Evolutionary conservation across 1,140 invertebrate species (phyloP).

Genomic region (Cyclina sinensis): DNA sequence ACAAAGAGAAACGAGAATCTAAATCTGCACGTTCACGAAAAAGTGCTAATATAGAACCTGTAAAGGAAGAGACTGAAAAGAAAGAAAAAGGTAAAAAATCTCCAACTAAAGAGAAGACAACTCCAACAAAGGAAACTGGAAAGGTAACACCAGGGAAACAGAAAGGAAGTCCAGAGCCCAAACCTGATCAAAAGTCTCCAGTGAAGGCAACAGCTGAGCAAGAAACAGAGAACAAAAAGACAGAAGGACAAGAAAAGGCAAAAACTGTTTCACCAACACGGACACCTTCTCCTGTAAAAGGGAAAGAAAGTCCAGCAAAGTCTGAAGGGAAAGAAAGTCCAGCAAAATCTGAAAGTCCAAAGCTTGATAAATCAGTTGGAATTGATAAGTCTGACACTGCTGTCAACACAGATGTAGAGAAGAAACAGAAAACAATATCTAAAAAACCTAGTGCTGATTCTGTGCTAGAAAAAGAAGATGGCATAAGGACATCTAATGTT

Average conservation of each 20-base stretch:
- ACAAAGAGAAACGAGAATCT: conserved; percentile 70
- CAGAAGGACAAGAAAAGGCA: conserved; percentile 16
- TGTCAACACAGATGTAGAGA: conserved; percentile 40
- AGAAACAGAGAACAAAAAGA: conserved; percentile 38
- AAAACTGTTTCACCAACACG: conserved; percentile 1
- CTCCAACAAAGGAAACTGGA: conserved; percentile 31
- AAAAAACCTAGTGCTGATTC: conserved; percentile 66
- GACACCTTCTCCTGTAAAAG: conserved; percentile 1
- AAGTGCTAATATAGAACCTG: conserved; percentile 36
- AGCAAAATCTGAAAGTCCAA: conserved; percentile 38
- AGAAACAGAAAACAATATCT: conserved; percentile 38
- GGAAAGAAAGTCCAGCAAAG: conserved; percentile 11
- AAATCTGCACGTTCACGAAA: conserved; percentile 70
- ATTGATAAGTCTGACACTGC: conserved; percentile 8
- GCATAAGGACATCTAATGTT: conserved; percentile 55
- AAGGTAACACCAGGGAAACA: conserved; percentile 34
- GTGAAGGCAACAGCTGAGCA: not conserved
- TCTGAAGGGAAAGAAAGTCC: conserved; percentile 1
- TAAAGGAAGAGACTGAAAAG: conserved; percentile 24
- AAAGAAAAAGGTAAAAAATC: conserved; percentile 27
- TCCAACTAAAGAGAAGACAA: conserved; percentile 37
- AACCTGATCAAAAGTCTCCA: not conserved
- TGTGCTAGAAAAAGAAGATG: conserved; percentile 64
- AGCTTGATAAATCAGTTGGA: conserved; percentile 20
- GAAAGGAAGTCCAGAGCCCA: not conserved